These are phyloP conservation scores for Sylvia atricapilla DNA, from an alignment of 2,113 vertebrate genomes.

Conservation along the genomic window DNA sequence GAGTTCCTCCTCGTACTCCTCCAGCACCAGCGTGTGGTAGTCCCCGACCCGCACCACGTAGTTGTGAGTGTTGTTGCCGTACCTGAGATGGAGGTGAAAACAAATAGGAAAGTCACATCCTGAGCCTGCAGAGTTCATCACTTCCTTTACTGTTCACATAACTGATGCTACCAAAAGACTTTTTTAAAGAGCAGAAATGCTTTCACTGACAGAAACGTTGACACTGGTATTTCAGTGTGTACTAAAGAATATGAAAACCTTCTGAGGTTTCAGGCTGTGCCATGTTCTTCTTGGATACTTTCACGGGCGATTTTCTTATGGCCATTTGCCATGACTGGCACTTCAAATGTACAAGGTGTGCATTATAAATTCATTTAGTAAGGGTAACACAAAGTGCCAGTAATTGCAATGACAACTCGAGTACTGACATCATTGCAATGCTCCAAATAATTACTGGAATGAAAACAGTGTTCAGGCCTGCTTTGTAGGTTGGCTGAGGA, in stretches of 20 bases:
- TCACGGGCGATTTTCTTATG: not conserved
- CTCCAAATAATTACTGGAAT: not conserved
- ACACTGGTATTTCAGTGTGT: not conserved
- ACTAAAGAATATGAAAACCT: not conserved
- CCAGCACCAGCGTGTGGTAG: conserved; percentile 91
- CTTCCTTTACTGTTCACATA: not conserved
- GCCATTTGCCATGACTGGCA: not conserved
- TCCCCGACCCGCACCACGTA: conserved; percentile 92
- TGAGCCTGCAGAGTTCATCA: not conserved
- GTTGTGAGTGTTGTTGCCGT: conserved; percentile 86
- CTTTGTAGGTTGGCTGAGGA: not conserved
- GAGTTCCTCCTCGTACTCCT: conserved; percentile 91
- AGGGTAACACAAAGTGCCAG: not conserved
- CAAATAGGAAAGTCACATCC: not conserved
- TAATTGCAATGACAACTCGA: not conserved
- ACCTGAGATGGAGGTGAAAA: conserved; percentile 70
- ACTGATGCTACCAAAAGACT: not conserved
- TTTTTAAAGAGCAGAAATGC: not conserved
- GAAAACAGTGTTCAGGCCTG: not conserved
- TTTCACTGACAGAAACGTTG: not conserved
- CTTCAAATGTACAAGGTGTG: not conserved
- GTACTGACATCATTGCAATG: not conserved
- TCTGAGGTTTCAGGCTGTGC: not conserved
- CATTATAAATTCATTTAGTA: not conserved
- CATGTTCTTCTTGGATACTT: not conserved